Base-by-base conservation (phyloP, 2,888 invertebrate genomes). In the Coleophora flavipennella region DNA sequence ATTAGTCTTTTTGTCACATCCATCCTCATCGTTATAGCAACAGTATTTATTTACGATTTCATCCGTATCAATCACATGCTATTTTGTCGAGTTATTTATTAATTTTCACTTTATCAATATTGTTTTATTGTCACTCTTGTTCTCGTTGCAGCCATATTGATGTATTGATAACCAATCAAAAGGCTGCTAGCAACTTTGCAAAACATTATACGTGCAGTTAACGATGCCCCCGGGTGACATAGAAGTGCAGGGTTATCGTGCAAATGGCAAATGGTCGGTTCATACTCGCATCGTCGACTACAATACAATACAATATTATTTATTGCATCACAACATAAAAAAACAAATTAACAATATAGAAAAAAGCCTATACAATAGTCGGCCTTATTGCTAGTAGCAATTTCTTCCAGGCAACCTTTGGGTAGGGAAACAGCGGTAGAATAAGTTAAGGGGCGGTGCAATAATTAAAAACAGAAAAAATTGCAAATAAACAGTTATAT, bases 171-270 rank as follows among this genome's bases (percentile, higher is more conserved):
- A 51, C 34, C 31, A 14, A 7, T 39, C 44, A 48, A 54, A 57
- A 59, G 59, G 57, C 59, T 60, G 53, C 44, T 50, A 50, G 62
- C 62, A 64, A 71, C 66, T 60, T 73, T 69, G 70, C 68, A 71
- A 69, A 72, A 65, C 67, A 67, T 39, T 39, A 20, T 20, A 20
- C 6, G 3, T 4, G 6, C 20, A 4, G 68, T 69, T 72, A 74
- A 56, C 44, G 43, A 27, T 47, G 55, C 49, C 49, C 20, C 43
- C 46, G 46, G 47, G 67, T 70, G 70, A 68, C 65, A 59, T 48
- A 35, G 66, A 59, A 66, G 67, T 70, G 76, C 70, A 73, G 72
- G 80, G 79, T 79, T 81, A 81, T 81, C 80, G 43, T 20, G 38
- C 52, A 59, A 56, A 59, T 62, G 59, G 65, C 61, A 65, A 68